Evolutionary conservation across 2,888 invertebrate species (phyloP), one percentile per base, ranked within the genome.

Genomic region (Melieria picta): DNA sequence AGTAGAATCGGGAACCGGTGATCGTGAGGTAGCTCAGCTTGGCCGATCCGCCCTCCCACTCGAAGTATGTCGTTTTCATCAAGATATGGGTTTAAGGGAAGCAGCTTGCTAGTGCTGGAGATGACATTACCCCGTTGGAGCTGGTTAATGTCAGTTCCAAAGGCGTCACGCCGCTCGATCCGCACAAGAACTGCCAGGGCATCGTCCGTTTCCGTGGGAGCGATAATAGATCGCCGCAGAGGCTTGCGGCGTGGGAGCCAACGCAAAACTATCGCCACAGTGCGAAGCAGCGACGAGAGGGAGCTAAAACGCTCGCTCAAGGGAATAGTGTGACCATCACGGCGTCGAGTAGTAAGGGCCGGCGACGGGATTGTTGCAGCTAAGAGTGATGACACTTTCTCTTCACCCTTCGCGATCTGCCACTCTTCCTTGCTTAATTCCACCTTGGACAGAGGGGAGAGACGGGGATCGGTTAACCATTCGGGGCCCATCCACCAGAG

Each of bases 401-500:
- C n/a, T 57, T 5, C 57, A 11, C 5, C 13, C 11, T 16, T 10
- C 13, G 4, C 57, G 3, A 4, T 57, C 7, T 5, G 9, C 11
- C 9, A 13, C 16, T 57, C 16, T 7, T 57, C 57, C 7, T 16
- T 16, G 11, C 4, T 57, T 57, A 57, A 5, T 57, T 57, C 50
- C 30, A 30, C 30, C 30, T 30, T 30, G 30, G 30, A 30, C 30
- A 30, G 30, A 30, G 30, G 30, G 30, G 30, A 30, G 30, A 30
- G 30, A 30, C 30, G 30, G 30, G 30, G 3, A 30, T 30, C 30
- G 30, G 30, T 30, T 30, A 30, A 30, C 30, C 30, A 30, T 30
- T 30, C 30, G 30, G 48, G 66, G 13, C 64, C 16, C 47, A 30
- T 13, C 64, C 69, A 57, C 58, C 69, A 69, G 43, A 69, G 61